phyloP scores from a whole-genome alignment of 2,888 invertebrate species.

The Muscina levida region DNA sequence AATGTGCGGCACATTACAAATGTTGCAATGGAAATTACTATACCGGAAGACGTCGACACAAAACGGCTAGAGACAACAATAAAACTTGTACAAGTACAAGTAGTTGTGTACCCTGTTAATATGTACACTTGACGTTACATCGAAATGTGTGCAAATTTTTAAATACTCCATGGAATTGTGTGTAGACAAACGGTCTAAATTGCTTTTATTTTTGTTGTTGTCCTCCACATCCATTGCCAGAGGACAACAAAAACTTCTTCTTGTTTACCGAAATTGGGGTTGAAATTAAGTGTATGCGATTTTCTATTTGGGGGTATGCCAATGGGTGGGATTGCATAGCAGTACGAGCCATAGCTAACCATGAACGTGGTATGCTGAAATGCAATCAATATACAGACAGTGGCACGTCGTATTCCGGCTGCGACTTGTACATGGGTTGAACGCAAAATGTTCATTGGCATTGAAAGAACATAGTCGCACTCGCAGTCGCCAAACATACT shows the following conservation, averaged over 20 bases:
- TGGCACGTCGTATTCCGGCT: slow-evolving; percentile 10
- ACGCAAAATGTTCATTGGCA: slow-evolving; percentile 53
- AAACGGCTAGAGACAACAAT: too few species aligned
- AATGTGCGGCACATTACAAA: too few species aligned
- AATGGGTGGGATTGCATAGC: slow-evolving; percentile 52
- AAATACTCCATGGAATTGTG: slow-evolving; percentile 37
- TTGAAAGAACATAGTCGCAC: slow-evolving; percentile 5
- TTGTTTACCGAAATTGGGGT: slow-evolving; percentile 51
- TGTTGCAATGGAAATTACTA: too few species aligned
- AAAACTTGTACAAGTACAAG: background rate
- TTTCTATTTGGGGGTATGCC: slow-evolving; percentile 45
- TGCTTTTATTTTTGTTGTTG: slow-evolving; percentile 37
- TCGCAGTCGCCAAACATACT: slow-evolving; percentile 10
- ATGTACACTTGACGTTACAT: background rate
- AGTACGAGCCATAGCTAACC: slow-evolving; percentile 49
- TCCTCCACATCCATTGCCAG: background rate
- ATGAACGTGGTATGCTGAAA: slow-evolving; percentile 37
- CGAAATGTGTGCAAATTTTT: slow-evolving; percentile 45
- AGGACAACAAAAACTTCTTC: slow-evolving; percentile 6
- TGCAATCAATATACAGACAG: slow-evolving; percentile 49
- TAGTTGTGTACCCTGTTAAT: too few species aligned
- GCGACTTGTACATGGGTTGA: slow-evolving; percentile 5
- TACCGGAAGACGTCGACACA: background rate
- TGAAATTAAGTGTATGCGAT: slow-evolving; percentile 45
- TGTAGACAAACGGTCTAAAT: slow-evolving; percentile 42